Percentiles rank a stretch among this genome's conserved stretches.
phyloP scores from a whole-genome alignment of 2,888 invertebrate species.

The Diogma glabrata region DNA sequence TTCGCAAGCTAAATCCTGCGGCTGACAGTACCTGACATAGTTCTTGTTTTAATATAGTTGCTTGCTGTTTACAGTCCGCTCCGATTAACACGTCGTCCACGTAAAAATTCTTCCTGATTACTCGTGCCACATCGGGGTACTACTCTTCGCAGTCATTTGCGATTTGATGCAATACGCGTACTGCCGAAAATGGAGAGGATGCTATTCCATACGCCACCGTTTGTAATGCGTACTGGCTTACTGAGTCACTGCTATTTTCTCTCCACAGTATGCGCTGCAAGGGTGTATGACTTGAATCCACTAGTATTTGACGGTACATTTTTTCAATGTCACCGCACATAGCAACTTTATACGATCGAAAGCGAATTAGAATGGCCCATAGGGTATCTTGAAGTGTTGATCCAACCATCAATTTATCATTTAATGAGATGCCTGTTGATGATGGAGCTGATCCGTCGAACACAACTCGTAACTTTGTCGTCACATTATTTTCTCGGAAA shows the following conservation, averaged over 20 bases:
- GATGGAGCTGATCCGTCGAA: conserved; percentile 11
- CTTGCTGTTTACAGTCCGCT: conserved; percentile 14
- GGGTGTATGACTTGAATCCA: conserved; percentile 18
- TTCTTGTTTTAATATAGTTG: conserved; percentile 14
- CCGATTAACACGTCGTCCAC: conserved; percentile 20
- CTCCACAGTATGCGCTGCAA: conserved; percentile 23
- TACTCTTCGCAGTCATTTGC: conserved; percentile 11
- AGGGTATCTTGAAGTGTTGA: conserved; percentile 23
- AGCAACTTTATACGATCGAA: conserved; percentile 16
- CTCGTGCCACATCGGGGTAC: conserved; percentile 17
- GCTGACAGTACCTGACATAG: conserved; percentile 11
- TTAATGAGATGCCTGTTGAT: conserved; percentile 19
- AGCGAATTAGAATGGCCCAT: conserved; percentile 16
- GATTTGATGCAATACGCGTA: conserved; percentile 16
- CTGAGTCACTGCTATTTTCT: conserved; percentile 9
- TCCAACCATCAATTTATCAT: conserved; percentile 22
- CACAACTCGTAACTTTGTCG: conserved; percentile 9
- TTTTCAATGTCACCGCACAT: conserved; percentile 24
- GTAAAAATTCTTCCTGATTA: conserved; percentile 16
- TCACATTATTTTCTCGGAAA: neutral
- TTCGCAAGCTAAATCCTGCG: conserved; percentile 15
- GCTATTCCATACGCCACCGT: conserved; percentile 22
- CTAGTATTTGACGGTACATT: conserved; percentile 24
- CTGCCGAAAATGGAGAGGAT: conserved; percentile 20
- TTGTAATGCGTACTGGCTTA: conserved; percentile 18